A percentile compares a stretch with the other conserved stretches of the same genome.
Conservation (phyloP, 2,888 invertebrate species). For the Cotesia congregata region DNA sequence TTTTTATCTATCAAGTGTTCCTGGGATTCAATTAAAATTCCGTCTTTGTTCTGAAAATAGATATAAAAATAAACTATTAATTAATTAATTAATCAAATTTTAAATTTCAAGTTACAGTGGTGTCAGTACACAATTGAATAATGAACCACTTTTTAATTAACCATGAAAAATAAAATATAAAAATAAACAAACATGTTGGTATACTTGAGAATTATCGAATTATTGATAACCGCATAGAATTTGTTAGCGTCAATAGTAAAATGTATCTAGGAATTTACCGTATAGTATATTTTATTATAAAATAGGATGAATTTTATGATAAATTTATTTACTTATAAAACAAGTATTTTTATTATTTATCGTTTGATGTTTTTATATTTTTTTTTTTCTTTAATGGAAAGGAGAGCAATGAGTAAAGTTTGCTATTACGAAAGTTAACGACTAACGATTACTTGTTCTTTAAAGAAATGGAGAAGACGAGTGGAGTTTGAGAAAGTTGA, state of each 20-base stretch:
- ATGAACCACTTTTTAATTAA: not conserved
- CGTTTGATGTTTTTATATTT: not conserved
- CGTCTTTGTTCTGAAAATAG: conserved; percentile 4
- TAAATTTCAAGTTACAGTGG: not conserved
- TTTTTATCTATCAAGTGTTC: not conserved
- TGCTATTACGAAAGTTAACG: conserved; percentile 17
- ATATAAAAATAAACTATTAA: not conserved
- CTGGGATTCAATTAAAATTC: not conserved
- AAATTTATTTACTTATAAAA: not conserved
- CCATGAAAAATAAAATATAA: not conserved
- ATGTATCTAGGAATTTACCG: conserved; percentile 71
- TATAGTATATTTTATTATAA: conserved; percentile 72
- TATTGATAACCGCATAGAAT: conserved; percentile 69
- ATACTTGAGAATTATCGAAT: conserved; percentile 54
- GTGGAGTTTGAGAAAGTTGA: conserved; percentile 38
- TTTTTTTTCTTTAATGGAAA: conserved; percentile 24
- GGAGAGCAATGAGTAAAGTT: conserved; percentile 37
- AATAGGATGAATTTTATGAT: conserved; percentile 71
- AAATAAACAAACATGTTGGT: not conserved
- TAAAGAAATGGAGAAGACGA: conserved; percentile 23
- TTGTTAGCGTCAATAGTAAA: conserved; percentile 75
- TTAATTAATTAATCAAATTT: not conserved
- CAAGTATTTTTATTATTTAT: not conserved
- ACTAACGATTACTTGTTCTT: conserved; percentile 27
- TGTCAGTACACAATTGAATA: not conserved